Base-by-base conservation (phyloP, 2,797 vertebrate species). In the Lycodopsis pacificus region DNA sequence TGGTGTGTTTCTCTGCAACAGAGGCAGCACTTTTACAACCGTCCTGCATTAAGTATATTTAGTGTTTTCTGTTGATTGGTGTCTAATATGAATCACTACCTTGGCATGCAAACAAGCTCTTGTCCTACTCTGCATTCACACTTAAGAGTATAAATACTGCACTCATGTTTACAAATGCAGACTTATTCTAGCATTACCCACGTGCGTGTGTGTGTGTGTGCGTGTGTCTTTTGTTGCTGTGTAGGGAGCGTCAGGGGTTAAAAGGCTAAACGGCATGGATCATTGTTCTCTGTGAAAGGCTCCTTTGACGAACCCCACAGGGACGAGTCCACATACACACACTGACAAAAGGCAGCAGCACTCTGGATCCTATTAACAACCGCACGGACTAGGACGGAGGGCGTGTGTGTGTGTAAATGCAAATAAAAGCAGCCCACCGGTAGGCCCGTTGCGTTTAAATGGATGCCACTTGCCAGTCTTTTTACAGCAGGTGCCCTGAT, bases 181-280 rank as follows among this genome's bases (percentile, higher is more conserved):
- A 82, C 79, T 80, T 67, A 79, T 53, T 40, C 6, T 53, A 74
- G 77, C 73, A 73, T 86, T 53, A 67, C 19, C 36, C 7, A 3
- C 20, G 7, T 44, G 77, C 32, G 61, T 51, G 77, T 34, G 77
- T 46, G 69, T 34, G 71, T 44, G 70, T 38, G 65, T 38, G 57
- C 12, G 77, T 25, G 61, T 69, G 38, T 82, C 76, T 88, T 88
- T 90, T 91, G 88, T 92, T 72, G 74, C 80, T 48, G 75, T 76
- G 77, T 59, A 44, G 76, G 83, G 85, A 86, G 81, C 77, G 68
- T 85, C 82, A 82, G 77, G 86, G 95, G 93, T 95, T 92, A 95
- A 95, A 95, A 94, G 95, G 95, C 91, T 95, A 95, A 95, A 93
- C 85, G 91, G 76, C 84, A 85, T 75, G 84, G 87, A 94, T 93